phyloP scores from a whole-genome alignment of 2,888 invertebrate genomes.

The Eulithis prunata region DNA sequence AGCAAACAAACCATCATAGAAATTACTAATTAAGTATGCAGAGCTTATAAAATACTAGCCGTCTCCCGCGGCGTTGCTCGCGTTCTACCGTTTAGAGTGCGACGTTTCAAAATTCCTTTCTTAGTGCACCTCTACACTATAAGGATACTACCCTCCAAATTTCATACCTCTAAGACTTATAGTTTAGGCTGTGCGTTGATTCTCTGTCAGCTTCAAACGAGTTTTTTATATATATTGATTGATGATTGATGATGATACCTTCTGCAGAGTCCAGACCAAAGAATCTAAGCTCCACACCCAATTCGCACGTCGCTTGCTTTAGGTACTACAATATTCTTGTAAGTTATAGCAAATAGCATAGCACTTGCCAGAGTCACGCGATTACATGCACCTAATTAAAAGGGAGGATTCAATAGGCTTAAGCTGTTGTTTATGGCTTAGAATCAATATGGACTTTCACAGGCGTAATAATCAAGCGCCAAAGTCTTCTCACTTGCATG shows the following conservation, averaged over 20 bases:
- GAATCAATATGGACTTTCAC: constrained; percentile 37
- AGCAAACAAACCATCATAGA: constrained; percentile 11
- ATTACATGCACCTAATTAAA: constrained; percentile 32
- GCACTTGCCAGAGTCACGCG: no score
- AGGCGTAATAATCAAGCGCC: constrained; percentile 33
- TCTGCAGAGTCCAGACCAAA: constrained; percentile 1
- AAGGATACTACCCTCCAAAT: no score
- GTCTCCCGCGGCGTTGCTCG: no score
- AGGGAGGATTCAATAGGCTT: constrained; percentile 31
- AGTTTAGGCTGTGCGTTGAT: no score
- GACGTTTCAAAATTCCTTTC: no score
- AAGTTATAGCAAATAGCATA: no score
- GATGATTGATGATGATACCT: no score
- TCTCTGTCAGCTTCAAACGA: no score
- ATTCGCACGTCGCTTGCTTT: background rate
- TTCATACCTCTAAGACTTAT: no score
- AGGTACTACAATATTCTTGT: background rate
- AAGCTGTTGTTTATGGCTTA: constrained; percentile 32
- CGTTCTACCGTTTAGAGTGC: no score
- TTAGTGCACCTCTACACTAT: no score
- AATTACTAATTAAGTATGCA: constrained; percentile 21
- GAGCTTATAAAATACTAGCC: constrained; percentile 17
- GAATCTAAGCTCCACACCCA: background rate
- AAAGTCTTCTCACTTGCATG: constrained; percentile 29
- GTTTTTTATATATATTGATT: no score